These are phyloP conservation scores for Drosophila helvetica DNA, from an alignment of 2,888 invertebrate genomes.

Conservation along the genomic window DNA sequence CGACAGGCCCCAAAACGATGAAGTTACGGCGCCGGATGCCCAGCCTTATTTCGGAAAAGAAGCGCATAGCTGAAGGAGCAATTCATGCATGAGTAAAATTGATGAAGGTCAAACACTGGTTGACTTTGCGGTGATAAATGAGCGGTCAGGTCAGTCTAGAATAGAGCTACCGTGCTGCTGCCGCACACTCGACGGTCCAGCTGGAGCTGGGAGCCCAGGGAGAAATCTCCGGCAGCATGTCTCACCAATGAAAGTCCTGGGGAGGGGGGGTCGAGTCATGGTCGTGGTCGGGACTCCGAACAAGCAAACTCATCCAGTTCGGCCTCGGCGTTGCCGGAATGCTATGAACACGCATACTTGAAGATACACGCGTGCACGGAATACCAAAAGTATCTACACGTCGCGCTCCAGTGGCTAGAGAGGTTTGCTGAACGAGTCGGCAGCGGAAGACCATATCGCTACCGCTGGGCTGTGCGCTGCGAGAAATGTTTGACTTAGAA, in stretches of 20 bases:
- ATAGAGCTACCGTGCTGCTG: slow-evolving; percentile 29
- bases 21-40: slow-evolving; percentile 9
- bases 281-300: slow-evolving; percentile 14
- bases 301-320: slow-evolving; percentile 30
- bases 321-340: slow-evolving; percentile 30
- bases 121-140: slow-evolving; percentile 75
- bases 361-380: slow-evolving; percentile 62
- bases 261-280: not conserved
- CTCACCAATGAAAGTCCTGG: not conserved
- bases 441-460: slow-evolving; percentile 34
- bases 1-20: slow-evolving; percentile 10
- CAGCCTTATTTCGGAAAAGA: slow-evolving; percentile 54
- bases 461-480: slow-evolving; percentile 33
- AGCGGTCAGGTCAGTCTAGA: slow-evolving; percentile 70
- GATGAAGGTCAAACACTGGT: slow-evolving; percentile 74
- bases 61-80: slow-evolving; percentile 55
- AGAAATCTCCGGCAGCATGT: slow-evolving; percentile 5
- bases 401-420: slow-evolving; percentile 55
- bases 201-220: not conserved
- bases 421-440: slow-evolving; percentile 21
- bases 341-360: slow-evolving; percentile 68
- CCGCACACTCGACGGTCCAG: not conserved
- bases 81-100: slow-evolving; percentile 70
- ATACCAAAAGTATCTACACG: slow-evolving; percentile 46
- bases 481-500: slow-evolving; percentile 67